Percentiles rank a stretch among this genome's conserved stretches.
These are phyloP conservation scores for Strigamia crassipes DNA, from an alignment of 2,888 invertebrate genomes.

Conservation along the genomic window DNA sequence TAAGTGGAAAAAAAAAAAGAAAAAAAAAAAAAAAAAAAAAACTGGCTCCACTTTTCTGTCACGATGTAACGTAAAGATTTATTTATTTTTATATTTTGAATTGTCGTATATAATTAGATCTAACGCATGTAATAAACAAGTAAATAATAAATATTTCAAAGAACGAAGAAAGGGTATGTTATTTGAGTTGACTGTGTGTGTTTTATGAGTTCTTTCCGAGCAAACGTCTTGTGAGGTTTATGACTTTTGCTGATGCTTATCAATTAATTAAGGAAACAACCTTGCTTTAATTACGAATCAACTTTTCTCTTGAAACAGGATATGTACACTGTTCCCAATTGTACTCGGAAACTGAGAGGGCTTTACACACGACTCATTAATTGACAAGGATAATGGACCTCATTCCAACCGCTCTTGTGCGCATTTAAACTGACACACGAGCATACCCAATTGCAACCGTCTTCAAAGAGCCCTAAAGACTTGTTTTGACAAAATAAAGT, in stretches of 20 bases:
- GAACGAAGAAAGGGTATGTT: background rate
- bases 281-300: constrained; percentile 24
- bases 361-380: constrained; percentile 32
- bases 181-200: constrained; percentile 13
- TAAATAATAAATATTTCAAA: background rate
- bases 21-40: background rate
- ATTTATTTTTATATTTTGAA: background rate
- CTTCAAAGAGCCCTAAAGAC: background rate
- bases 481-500: background rate
- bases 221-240: constrained; percentile 23
- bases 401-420: background rate
- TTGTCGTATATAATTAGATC: background rate
- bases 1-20: background rate
- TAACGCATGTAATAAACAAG: background rate
- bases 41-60: background rate
- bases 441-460: constrained; percentile 2
- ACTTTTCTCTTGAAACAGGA: constrained; percentile 35
- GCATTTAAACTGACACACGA: constrained; percentile 15
- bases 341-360: constrained; percentile 33
- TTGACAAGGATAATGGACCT: constrained; percentile 27
- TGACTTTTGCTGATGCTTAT: constrained; percentile 22
- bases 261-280: constrained; percentile 36
- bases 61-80: background rate
- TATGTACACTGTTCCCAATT: constrained; percentile 24
- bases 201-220: constrained; percentile 25